Evolutionary conservation across 2,888 invertebrate species (phyloP), one percentile per base, ranked within the genome.

Genomic region (Platycheirus rosarum): DNA sequence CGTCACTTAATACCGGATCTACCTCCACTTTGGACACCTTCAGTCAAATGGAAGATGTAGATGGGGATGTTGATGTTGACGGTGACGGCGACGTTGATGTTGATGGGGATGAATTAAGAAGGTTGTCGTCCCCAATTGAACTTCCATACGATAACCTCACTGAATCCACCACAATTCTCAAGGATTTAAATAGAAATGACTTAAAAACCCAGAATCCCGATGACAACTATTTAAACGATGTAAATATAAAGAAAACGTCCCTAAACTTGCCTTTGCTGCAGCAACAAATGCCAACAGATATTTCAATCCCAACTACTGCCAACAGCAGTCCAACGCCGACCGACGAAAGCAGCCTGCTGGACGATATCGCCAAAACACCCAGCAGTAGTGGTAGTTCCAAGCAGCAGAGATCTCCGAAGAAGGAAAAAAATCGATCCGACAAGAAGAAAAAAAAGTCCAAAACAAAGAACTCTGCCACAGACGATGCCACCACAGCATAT

Each of bases 281-380:
- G 42, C 88, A 89, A 42, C 87, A 23, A n/a, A n/a, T n/a, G n/a
- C 23, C 23, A 23, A 23, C 23, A 11, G 77, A 77, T 8, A 35
- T 66, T 32, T 37, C 62, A 51, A 66, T 68, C 16, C 62, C 77
- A 18, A 88, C 88, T 9, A 89, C 89, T 6, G 68, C 89, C 80
- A 88, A 88, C 57, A 89, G 90, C 85, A 90, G 90, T 79, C 89
- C 89, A 26, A 90, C 90, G 60, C 90, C 90, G 44, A 90, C 90
- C 7, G 89, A 90, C 71, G 90, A 90, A 53, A 90, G 89, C 65
- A 89, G 89, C 62, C 87, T 89, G 53, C 73, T 88, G 35, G 89
- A 90, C 51, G 88, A 89, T 51, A 86, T 87, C 14, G 85, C 69
- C 7, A 84, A 82, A 26, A 76, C 75, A 37, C 77, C 66, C 48